Evolutionary conservation across 2,797 vertebrate species (phyloP), one percentile per base, ranked within the genome.

Genomic region (Lepidocolaptes lacrymiger): DNA sequence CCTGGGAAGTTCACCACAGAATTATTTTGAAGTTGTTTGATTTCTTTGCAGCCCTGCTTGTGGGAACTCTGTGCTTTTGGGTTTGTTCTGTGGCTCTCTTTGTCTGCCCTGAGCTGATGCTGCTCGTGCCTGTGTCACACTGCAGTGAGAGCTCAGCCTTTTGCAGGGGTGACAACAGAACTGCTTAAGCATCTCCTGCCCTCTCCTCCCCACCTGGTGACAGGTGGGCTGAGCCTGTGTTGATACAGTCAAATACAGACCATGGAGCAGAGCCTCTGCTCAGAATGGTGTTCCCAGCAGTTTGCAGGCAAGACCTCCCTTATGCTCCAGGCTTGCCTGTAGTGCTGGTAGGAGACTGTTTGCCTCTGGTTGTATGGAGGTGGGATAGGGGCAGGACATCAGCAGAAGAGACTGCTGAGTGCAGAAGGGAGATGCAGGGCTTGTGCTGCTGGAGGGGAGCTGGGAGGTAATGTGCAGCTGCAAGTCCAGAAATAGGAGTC

Each of bases 21-120:
- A n/a, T 52, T 34, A 26, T 75, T 90, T 22, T 36, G 86, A 61
- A 89, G 80, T 81, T 16, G 79, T 89, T 83, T 92, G 87, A 87
- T 85, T 80, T 66, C 82, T 85, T 32, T 52, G 30, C 63, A 76
- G 83, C 36, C 41, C 37, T 73, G 59, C 78, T 52, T 82, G 75
- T 91, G 86, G 84, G 96, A 97, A 63, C 68, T 48, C 5, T 0
- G 55, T 18, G 69, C 23, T 84, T 41, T 8, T 9, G 82, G 58
- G 34, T 41, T 28, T 46, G 37, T 41, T 26, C 8, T 1, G 2
- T 18, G 55, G 67, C 27, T 64, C 7, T 1, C 52, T 26, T 24
- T 49, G 48, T 69, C 69, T 39, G 74, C n/a, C 2, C 44, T 1
- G 62, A 37, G 69, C 71, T 51, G 71, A 39, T 77, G 44, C 36